These are phyloP conservation scores for Dasypogon diadema DNA, from an alignment of 2,888 invertebrate genomes.

Conservation along the genomic window DNA sequence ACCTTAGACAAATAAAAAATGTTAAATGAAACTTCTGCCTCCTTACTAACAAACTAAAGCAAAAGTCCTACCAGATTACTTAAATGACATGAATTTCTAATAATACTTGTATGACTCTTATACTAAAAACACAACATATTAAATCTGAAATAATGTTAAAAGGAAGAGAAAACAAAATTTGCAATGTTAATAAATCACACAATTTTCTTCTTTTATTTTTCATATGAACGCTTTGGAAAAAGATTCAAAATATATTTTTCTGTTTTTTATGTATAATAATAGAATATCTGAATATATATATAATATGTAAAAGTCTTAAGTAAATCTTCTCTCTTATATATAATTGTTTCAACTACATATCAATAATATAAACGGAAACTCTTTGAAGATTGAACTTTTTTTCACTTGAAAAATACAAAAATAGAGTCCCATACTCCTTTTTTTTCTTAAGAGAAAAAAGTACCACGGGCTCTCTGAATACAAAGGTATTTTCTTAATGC, in stretches of 20 bases:
- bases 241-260: slow-evolving; percentile 50
- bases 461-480: slow-evolving; percentile 42
- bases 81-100: neutral
- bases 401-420: slow-evolving; percentile 37
- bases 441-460: slow-evolving; percentile 14
- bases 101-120: neutral
- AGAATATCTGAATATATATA: slow-evolving; percentile 38
- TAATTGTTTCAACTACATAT: slow-evolving; percentile 29
- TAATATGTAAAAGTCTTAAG: slow-evolving; percentile 49
- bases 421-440: slow-evolving; percentile 34
- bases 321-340: slow-evolving; percentile 31
- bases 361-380: slow-evolving; percentile 29
- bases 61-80: slow-evolving; percentile 4
- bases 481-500: slow-evolving; percentile 28
- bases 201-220: slow-evolving; percentile 33
- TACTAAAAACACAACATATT: no score
- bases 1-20: no score
- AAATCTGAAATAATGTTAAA: no score
- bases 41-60: neutral
- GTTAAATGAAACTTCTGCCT: no score
- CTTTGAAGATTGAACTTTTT: slow-evolving; percentile 17
- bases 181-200: slow-evolving; percentile 39
- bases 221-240: slow-evolving; percentile 46
- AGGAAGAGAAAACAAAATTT: neutral
- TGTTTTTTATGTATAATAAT: slow-evolving; percentile 48